Evolutionary conservation across 2,113 vertebrate species (phyloP).

Genomic region (Catharus fuscescens): DNA sequence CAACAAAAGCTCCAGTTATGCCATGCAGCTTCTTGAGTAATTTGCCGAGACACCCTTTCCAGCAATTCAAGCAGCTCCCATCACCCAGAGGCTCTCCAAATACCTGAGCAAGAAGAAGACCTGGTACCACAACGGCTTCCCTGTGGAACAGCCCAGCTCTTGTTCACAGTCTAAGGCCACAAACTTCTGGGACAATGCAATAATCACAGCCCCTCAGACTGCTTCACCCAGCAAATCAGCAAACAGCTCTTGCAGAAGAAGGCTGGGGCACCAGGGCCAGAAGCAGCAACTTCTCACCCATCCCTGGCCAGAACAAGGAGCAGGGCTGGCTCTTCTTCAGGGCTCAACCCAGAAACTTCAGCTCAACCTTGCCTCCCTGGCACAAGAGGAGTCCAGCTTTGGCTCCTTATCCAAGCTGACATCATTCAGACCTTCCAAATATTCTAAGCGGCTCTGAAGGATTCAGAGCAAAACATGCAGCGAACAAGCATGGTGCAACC

Average conservation of each 20-base stretch:
- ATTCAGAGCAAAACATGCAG: background rate
- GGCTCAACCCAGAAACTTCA: background rate
- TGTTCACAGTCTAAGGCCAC: background rate
- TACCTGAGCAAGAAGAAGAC: background rate
- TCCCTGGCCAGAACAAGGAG: background rate
- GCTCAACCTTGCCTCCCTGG: background rate
- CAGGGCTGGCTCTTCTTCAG: background rate
- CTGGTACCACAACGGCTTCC: background rate
- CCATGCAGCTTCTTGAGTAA: background rate
- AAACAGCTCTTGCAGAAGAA: rapidly evolving
- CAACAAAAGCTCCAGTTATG: background rate
- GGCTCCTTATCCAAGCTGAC: background rate
- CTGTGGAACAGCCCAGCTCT: background rate
- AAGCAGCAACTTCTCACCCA: background rate
- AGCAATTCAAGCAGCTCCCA: background rate
- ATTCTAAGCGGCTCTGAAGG: background rate
- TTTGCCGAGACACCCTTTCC: background rate
- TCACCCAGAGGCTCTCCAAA: background rate
- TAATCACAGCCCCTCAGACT: background rate
- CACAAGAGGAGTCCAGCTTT: background rate
- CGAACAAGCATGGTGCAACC: background rate
- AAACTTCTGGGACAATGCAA: background rate
- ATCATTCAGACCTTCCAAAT: background rate
- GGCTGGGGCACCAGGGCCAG: background rate
- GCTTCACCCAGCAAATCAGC: background rate